Conservation (phyloP, 2,797 vertebrate genomes). For the Cuniculus paca region DNA sequence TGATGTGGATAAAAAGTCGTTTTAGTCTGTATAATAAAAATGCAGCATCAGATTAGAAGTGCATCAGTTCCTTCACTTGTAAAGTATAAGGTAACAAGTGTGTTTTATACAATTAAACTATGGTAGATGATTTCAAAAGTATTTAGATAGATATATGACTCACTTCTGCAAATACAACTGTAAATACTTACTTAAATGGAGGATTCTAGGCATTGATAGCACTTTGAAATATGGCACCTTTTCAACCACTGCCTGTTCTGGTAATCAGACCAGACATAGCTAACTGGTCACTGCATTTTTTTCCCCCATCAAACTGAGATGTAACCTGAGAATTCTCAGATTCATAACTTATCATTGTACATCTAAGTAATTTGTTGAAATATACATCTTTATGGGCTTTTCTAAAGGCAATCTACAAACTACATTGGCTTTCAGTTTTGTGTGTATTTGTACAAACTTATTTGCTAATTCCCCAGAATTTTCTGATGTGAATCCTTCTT, state of each 20-base stretch:
- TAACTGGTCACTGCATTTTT: background rate
- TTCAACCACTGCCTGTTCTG: background rate
- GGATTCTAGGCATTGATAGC: background rate
- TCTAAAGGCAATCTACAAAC: background rate
- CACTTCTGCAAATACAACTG: background rate
- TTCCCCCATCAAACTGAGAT: background rate
- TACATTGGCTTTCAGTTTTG: background rate
- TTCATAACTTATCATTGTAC: background rate
- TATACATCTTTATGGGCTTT: background rate
- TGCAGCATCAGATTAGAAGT: background rate
- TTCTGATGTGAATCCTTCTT: background rate
- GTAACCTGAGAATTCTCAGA: background rate
- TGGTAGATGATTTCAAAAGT: background rate
- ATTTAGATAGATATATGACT: background rate
- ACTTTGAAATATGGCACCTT: background rate
- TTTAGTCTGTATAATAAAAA: conserved; percentile 18
- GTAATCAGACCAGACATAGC: background rate
- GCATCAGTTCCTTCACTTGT: background rate
- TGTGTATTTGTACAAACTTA: background rate
- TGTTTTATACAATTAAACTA: background rate
- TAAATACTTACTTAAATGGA: background rate
- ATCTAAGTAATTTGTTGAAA: background rate
- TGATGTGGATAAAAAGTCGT: background rate
- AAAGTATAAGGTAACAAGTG: background rate
- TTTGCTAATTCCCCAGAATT: background rate